phyloP scores from a whole-genome alignment of 1,140 invertebrate genomes.

The Oryzaephilus surinamensis region DNA sequence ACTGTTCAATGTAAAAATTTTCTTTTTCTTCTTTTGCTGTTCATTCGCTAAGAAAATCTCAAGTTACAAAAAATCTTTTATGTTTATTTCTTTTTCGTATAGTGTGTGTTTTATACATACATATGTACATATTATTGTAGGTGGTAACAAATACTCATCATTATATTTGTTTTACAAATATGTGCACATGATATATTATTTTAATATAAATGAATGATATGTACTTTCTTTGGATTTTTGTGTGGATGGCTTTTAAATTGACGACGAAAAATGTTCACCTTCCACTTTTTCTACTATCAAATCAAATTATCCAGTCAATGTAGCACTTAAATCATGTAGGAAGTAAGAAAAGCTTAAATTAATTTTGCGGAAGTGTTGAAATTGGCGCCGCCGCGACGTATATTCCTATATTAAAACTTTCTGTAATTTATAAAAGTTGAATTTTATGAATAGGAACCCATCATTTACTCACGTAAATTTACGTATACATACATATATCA shows the following conservation, averaged over 20 bases:
- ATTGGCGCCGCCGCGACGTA: constrained; percentile 10
- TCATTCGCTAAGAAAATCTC: constrained; percentile 2
- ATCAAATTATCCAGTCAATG: constrained; percentile 12
- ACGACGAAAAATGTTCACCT: constrained; percentile 10
- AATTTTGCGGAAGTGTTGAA: constrained; percentile 10
- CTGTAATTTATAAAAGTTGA: constrained; percentile 11
- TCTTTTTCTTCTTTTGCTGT: constrained; percentile 7
- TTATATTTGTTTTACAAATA: too few species aligned
- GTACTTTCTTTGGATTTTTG: too few species aligned
- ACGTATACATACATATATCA: too few species aligned
- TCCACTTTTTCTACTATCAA: constrained; percentile 12
- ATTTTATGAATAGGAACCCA: constrained; percentile 9
- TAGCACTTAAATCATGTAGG: constrained; percentile 11
- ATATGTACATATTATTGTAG: too few species aligned
- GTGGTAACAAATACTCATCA: too few species aligned
- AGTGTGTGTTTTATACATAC: too few species aligned
- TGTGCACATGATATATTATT: too few species aligned
- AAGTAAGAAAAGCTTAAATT: constrained; percentile 11
- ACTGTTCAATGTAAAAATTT: constrained; percentile 10
- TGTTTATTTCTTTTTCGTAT: too few species aligned
- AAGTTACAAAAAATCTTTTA: constrained; percentile 6
- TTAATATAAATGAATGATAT: too few species aligned
- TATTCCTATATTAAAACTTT: constrained; percentile 12
- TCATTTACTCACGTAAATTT: constrained; percentile 8
- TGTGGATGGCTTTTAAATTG: constrained; percentile 7